A percentile compares a stretch with the other conserved stretches of the same genome.
phyloP scores from a whole-genome alignment of 2,797 vertebrate genomes.

The Onychomys arenicola region DNA sequence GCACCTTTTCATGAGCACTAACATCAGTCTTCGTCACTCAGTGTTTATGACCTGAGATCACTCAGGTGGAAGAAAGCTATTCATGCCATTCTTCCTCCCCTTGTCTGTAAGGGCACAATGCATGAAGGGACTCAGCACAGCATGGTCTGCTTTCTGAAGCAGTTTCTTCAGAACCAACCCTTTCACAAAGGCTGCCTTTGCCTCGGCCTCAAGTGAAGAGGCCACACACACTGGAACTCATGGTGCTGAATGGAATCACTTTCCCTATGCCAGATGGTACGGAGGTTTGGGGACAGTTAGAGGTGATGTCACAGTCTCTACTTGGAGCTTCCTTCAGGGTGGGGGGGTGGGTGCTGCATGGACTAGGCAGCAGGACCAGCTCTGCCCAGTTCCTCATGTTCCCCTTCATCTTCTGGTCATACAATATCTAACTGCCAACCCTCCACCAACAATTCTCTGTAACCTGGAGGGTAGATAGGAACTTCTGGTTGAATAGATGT shows the following conservation, averaged over 20 bases:
- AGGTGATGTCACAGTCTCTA: background rate
- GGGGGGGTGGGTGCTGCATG: background rate
- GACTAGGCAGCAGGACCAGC: background rate
- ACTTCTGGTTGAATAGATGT: background rate
- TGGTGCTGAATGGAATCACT: background rate
- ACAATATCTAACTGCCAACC: background rate
- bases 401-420: background rate
- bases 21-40: background rate
- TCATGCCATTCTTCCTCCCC: fast-evolving
- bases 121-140: fast-evolving
- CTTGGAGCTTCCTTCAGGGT: background rate
- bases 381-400: background rate
- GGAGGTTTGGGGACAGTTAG: background rate
- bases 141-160: background rate
- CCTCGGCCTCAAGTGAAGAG: background rate
- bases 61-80: no score
- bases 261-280: background rate
- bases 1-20: background rate
- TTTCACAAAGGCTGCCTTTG: background rate
- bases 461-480: background rate
- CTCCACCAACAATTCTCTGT: background rate
- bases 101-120: fast-evolving
- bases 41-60: background rate
- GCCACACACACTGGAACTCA: background rate
- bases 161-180: background rate